Percentiles rank a stretch among this genome's conserved stretches.
Evolutionary conservation across 2,888 invertebrate species (phyloP).

Genomic region (Penaeus monodon): DNA sequence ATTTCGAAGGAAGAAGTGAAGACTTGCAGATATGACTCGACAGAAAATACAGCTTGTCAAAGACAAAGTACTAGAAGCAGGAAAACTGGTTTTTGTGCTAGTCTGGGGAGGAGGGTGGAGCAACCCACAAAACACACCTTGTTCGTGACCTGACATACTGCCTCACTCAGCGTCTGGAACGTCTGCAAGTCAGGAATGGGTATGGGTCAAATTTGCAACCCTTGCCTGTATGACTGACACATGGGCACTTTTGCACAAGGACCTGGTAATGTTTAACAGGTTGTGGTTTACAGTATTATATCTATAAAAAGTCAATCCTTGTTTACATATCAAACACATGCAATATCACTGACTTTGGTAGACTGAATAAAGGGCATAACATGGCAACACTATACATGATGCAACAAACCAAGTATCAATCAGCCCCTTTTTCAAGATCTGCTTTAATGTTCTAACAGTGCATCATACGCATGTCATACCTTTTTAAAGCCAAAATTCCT

Average conservation of each 20-base stretch:
- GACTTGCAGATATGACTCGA: not conserved
- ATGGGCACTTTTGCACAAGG: not conserved
- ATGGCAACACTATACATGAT: too few species aligned
- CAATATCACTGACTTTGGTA: constrained; percentile 14
- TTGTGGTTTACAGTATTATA: not conserved
- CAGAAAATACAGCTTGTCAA: constrained; percentile 4
- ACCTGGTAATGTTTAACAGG: not conserved
- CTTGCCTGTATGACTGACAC: not conserved
- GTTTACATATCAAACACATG: constrained; percentile 6
- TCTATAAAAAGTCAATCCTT: too few species aligned
- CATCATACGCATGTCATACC: too few species aligned
- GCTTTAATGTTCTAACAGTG: too few species aligned
- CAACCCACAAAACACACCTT: constrained; percentile 57
- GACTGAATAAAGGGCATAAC: too few species aligned
- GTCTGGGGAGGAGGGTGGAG: constrained; percentile 24
- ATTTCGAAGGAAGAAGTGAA: constrained; percentile 10
- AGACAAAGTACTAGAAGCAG: constrained; percentile 10
- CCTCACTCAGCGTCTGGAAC: constrained; percentile 65
- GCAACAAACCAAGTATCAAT: too few species aligned
- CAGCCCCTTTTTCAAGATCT: too few species aligned
- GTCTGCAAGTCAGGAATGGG: constrained; percentile 64
- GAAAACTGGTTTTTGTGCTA: constrained; percentile 1
- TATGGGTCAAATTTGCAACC: constrained; percentile 38
- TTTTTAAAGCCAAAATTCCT: too few species aligned
- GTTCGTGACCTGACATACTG: constrained; percentile 64